Conservation (phyloP, 2,113 vertebrate genomes). For the Tachuris rubrigastra region DNA sequence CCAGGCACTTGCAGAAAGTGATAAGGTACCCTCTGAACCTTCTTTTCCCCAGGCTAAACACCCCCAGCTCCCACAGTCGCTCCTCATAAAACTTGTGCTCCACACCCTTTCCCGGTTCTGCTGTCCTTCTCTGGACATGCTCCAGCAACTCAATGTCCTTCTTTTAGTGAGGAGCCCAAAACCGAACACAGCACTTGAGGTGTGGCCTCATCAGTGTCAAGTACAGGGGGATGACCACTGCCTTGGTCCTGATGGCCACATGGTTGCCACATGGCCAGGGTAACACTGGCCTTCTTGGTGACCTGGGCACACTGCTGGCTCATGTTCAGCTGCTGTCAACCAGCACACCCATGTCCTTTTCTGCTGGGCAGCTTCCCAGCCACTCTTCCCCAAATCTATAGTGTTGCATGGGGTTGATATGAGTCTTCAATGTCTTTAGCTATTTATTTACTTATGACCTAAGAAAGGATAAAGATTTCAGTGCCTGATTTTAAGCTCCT, state of each 20-base stretch:
- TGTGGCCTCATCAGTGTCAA: not conserved
- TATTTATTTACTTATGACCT: not conserved
- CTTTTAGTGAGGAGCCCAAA: not conserved
- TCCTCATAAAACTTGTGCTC: not conserved
- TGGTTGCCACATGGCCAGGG: not conserved
- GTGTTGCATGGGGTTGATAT: not conserved
- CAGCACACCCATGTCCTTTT: not conserved
- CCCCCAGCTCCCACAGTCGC: not conserved
- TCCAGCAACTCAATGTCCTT: not conserved
- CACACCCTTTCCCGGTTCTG: not conserved
- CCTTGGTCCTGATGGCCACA: not conserved
- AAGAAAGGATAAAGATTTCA: not conserved
- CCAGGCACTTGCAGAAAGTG: not conserved
- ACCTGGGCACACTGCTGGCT: not conserved
- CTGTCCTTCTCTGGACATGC: not conserved
- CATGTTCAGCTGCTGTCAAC: accelerated
- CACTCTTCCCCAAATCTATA: not conserved
- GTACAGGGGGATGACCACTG: not conserved
- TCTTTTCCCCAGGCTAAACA: not conserved
- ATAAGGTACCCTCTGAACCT: not conserved
- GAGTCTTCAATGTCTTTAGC: not conserved
- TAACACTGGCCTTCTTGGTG: not conserved
- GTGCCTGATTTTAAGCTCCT: not conserved
- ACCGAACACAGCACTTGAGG: not conserved
- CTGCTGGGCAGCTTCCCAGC: accelerated